These are phyloP conservation scores for Temnothorax rugatulus DNA, from an alignment of 2,888 invertebrate genomes.

Conservation along the genomic window DNA sequence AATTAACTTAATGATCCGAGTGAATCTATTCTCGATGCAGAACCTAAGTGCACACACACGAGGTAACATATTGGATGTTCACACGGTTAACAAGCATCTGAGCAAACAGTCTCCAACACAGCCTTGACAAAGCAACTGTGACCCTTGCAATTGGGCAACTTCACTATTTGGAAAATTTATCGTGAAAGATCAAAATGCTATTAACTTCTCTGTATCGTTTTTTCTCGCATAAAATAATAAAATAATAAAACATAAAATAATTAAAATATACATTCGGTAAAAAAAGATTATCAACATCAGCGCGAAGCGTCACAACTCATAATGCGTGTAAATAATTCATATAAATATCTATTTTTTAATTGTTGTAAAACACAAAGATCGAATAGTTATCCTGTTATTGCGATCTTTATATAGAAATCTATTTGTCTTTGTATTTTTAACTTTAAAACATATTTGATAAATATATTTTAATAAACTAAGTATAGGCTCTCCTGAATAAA, in stretches of 20 bases:
- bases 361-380: neutral
- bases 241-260: neutral
- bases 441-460: neutral
- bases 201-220: neutral
- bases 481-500: too few relatives aligned
- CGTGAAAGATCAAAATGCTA: slow-evolving; percentile 8
- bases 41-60: slow-evolving; percentile 78
- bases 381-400: neutral
- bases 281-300: neutral
- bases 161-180: slow-evolving; percentile 48
- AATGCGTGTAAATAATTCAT: neutral
- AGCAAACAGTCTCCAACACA: slow-evolving; percentile 77
- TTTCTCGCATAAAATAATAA: neutral
- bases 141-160: slow-evolving; percentile 52
- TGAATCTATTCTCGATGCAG: slow-evolving; percentile 74
- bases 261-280: neutral
- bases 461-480: neutral
- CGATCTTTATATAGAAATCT: neutral
- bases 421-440: neutral
- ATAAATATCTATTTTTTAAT: neutral
- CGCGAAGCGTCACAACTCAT: neutral
- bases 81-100: slow-evolving; percentile 79
- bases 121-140: slow-evolving; percentile 72
- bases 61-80: slow-evolving; percentile 78
- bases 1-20: slow-evolving; percentile 80